A percentile compares a stretch with the other conserved stretches of the same genome.
Conservation (phyloP, 2,113 vertebrate genomes). For the Hemibates koningsi region DNA sequence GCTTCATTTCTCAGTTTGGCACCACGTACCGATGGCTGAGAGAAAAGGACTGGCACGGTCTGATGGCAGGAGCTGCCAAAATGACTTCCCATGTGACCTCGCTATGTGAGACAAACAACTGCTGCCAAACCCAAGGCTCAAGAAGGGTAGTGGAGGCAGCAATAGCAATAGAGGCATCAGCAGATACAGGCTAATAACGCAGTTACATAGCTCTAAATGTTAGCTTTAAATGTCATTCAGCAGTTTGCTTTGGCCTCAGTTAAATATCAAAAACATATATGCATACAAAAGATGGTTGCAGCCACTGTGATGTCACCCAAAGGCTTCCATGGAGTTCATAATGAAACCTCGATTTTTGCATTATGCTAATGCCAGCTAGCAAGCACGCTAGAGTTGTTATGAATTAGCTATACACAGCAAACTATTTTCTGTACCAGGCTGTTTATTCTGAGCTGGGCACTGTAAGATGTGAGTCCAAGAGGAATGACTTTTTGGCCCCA, state of each 20-base stretch:
- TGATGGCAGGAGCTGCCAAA: constrained; percentile 36
- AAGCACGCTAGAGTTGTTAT: not conserved
- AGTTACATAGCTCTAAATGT: not conserved
- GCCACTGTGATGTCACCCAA: not conserved
- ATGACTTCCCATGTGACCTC: constrained; percentile 26
- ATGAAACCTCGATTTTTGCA: not conserved
- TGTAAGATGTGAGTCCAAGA: not conserved
- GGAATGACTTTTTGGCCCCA: not conserved
- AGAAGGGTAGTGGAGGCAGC: not conserved
- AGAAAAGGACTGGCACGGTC: constrained; percentile 26
- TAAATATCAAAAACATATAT: not conserved
- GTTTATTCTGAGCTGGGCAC: not conserved
- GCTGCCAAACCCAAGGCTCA: constrained; percentile 18
- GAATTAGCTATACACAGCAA: not conserved
- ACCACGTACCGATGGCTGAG: not conserved
- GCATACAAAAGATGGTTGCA: not conserved
- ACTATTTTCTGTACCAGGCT: not conserved
- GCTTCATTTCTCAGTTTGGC: constrained; percentile 43
- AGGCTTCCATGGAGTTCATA: not conserved
- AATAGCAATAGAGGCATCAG: not conserved
- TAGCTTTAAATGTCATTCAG: not conserved
- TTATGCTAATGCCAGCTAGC: not conserved
- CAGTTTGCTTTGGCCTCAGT: not conserved
- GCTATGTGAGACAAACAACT: not conserved
- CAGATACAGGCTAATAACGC: not conserved